phyloP scores from a whole-genome alignment of 2,888 invertebrate species.

The Tinea pellionella region DNA sequence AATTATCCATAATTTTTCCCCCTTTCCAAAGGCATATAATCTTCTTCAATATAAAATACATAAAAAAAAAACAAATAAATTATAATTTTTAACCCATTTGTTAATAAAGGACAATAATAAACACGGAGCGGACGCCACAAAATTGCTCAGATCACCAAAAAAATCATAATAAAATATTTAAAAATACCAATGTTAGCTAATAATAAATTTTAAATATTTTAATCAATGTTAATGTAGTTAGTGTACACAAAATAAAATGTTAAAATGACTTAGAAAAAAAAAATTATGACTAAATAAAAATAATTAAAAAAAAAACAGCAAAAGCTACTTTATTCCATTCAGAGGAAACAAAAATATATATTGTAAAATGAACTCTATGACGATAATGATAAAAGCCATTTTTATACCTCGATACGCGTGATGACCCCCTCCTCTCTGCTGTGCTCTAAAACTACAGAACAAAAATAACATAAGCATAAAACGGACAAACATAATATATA shows the following conservation, averaged over 20 bases:
- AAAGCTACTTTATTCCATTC: too few species aligned
- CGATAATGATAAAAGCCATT: constrained; percentile 19
- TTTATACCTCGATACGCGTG: constrained; percentile 67
- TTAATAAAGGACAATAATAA: background rate
- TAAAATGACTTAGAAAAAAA: too few species aligned
- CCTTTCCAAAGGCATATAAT: too few species aligned
- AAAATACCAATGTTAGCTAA: constrained; percentile 16
- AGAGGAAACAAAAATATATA: too few species aligned
- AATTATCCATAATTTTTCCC: too few species aligned
- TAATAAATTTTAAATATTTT: background rate
- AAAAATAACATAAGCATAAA: constrained; percentile 14
- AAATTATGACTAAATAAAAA: too few species aligned
- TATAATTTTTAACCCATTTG: background rate
- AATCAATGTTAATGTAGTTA: background rate
- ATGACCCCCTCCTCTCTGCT: constrained; percentile 70
- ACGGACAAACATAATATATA: constrained; percentile 55
- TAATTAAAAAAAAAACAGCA: too few species aligned
- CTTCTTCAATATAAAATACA: too few species aligned
- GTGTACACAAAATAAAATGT: background rate
- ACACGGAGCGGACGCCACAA: constrained; percentile 60
- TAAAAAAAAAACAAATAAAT: background rate
- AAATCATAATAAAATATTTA: background rate
- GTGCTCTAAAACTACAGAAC: constrained; percentile 63
- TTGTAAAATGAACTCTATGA: too few species aligned
- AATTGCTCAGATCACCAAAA: constrained; percentile 34